Conservation (phyloP, 2,113 vertebrate species). For the Hemichromis elongatus region DNA sequence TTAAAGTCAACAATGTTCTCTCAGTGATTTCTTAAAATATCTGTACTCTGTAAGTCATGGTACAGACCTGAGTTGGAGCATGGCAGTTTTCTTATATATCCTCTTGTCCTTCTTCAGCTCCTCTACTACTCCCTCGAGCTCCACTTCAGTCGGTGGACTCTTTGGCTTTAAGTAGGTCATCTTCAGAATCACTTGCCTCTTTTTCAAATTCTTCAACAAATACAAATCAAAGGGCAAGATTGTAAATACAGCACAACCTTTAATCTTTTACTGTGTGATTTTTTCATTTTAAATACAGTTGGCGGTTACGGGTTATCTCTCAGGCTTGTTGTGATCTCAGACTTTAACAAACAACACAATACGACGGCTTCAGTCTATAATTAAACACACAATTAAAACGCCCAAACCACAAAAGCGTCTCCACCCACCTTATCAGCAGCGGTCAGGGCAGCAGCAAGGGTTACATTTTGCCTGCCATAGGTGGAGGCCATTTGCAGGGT, state of each 20-base stretch:
- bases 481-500: slow-evolving; percentile 72
- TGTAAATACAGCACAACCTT: background rate
- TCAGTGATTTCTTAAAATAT: background rate
- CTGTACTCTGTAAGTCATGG: background rate
- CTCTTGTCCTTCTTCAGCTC: slow-evolving; percentile 73
- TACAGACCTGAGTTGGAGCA: slow-evolving; percentile 74
- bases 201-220: slow-evolving; percentile 69
- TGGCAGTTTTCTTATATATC: slow-evolving; percentile 76
- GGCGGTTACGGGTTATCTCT: background rate
- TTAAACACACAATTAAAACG: background rate
- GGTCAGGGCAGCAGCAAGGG: slow-evolving; percentile 71
- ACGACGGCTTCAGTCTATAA: background rate
- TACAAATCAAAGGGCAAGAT: background rate
- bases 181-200: slow-evolving; percentile 60
- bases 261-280: background rate
- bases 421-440: slow-evolving; percentile 65
- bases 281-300: background rate
- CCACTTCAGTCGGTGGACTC: slow-evolving; percentile 58
- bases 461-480: slow-evolving; percentile 72
- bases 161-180: slow-evolving; percentile 53
- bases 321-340: background rate
- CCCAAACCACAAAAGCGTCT: background rate
- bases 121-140: slow-evolving; percentile 77
- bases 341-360: background rate
- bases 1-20: background rate